These are phyloP conservation scores for Ectemnius continuus DNA, from an alignment of 2,888 invertebrate genomes.

Conservation along the genomic window DNA sequence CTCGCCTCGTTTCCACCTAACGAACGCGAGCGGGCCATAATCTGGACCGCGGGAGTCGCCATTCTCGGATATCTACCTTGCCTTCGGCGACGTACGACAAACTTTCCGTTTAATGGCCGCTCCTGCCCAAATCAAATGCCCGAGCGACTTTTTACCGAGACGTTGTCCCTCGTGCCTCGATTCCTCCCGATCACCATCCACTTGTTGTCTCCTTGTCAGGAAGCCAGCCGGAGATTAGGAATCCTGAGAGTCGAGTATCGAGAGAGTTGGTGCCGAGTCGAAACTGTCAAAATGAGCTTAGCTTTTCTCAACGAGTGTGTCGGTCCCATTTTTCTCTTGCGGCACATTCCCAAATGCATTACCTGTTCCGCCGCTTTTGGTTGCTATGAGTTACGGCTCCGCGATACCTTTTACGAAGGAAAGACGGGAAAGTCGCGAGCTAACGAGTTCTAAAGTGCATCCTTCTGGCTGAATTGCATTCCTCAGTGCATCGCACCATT, in stretches of 20 bases:
- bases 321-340: slow-evolving; percentile 7
- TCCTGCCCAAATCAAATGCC: not conserved
- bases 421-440: slow-evolving; percentile 19
- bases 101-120: slow-evolving; percentile 18
- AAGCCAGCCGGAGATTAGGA: too few species aligned
- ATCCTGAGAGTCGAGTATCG: too few species aligned
- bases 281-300: not conserved
- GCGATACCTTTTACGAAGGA: slow-evolving; percentile 13
- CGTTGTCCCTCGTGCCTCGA: not conserved
- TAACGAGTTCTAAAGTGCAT: slow-evolving; percentile 21
- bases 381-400: slow-evolving; percentile 7
- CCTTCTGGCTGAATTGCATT: slow-evolving; percentile 11
- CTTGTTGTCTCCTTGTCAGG: too few species aligned
- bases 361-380: slow-evolving; percentile 17
- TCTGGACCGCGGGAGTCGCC: slow-evolving; percentile 49
- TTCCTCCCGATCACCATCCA: not conserved
- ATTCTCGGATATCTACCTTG: slow-evolving; percentile 39
- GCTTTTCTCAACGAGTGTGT: not conserved
- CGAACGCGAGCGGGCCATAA: slow-evolving; percentile 55
- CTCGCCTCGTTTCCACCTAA: slow-evolving; percentile 52
- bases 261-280: too few species aligned
- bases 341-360: slow-evolving; percentile 17
- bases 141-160: not conserved
- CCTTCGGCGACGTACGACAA: slow-evolving; percentile 9
- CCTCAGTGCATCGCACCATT: not conserved